Evolutionary conservation across 1,140 invertebrate genomes (phyloP), one percentile per base, ranked within the genome.

Genomic region (Homarus americanus): DNA sequence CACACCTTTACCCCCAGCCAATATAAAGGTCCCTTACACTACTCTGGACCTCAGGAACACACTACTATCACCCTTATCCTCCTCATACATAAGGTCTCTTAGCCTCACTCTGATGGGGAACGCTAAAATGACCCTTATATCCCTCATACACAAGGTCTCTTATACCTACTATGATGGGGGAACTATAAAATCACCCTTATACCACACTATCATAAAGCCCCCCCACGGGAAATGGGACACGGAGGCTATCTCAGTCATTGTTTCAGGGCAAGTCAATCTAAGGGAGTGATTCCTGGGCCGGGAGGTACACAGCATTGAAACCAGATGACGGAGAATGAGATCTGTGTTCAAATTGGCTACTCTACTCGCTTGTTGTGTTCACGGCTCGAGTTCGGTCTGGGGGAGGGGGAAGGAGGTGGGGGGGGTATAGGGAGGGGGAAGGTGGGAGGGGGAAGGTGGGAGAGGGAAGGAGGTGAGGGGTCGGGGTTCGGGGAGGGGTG

Each of bases 261-360:
- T 73, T 73, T 28, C 72, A 73, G 72, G n/a, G 32, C 73, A 38
- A 76, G 73, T 40, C 73, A 76, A 76, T 76, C 73, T 76, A 40
- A 38, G 10, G 36, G 24, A 76, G 73, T 76, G 73, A 76, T 76
- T 40, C 40, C 73, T 40, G 15, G 15, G 36, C 40, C 73, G 2
- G 17, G 36, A 40, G 73, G 36, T 76, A 7, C 24, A 34, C 24
- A 34, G 5, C 36, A 76, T 0, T 12, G 73, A 32, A 41, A 76
- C 12, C 73, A 76, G 34, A 76, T 76, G 73, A 17, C 32, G 44
- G 20, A 4, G 53, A 58, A 15, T 24, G 15, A 58, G 15, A 58
- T n/a, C n/a, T n/a, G n/a, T n/a, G n/a, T n/a, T n/a, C n/a, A n/a
- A n/a, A n/a, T n/a, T n/a, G n/a, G n/a, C n/a, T n/a, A n/a, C n/a